Conservation (phyloP, 2,888 invertebrate species). For the Pseudolycoriella hygida region DNA sequence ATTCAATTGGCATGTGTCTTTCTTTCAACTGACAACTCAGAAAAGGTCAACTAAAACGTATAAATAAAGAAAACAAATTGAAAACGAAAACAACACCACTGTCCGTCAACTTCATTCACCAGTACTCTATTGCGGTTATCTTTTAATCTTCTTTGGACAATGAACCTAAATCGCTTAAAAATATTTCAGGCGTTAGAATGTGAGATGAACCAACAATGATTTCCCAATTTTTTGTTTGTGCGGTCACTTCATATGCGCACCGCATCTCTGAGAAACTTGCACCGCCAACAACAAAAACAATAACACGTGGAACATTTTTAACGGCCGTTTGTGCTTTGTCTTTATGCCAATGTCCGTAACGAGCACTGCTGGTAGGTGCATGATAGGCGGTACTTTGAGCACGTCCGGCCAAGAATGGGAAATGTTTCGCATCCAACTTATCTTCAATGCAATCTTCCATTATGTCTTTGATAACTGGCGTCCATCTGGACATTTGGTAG, state of each 20-base stretch:
- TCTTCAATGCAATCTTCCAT: constrained; percentile 98
- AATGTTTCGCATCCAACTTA: constrained; percentile 88
- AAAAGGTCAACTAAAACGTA: too few relatives aligned
- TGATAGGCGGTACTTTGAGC: constrained; percentile 74
- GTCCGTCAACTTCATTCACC: too few relatives aligned
- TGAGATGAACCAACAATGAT: constrained; percentile 95
- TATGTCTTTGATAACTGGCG: constrained; percentile 91
- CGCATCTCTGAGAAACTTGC: constrained; percentile 93
- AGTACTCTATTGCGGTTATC: too few relatives aligned
- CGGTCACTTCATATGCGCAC: constrained; percentile 94
- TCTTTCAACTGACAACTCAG: too few relatives aligned
- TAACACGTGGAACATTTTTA: constrained; percentile 87
- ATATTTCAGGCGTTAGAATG: constrained; percentile 88
- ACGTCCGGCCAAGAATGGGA: constrained; percentile 84
- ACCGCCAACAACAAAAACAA: constrained; percentile 94
- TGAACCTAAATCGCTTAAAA: constrained; percentile 64
- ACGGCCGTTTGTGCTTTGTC: constrained; percentile 90
- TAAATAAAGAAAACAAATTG: too few relatives aligned
- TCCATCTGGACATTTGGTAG: constrained; percentile 99
- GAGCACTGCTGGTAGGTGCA: constrained; percentile 75
- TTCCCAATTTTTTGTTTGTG: constrained; percentile 94
- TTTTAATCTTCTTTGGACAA: constrained; percentile 29
- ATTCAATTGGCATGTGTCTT: too few relatives aligned
- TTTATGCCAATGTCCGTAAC: constrained; percentile 99
- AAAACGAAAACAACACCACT: too few relatives aligned